Base-by-base conservation (phyloP, 2,888 invertebrate species). In the Candidula unifasciata region DNA sequence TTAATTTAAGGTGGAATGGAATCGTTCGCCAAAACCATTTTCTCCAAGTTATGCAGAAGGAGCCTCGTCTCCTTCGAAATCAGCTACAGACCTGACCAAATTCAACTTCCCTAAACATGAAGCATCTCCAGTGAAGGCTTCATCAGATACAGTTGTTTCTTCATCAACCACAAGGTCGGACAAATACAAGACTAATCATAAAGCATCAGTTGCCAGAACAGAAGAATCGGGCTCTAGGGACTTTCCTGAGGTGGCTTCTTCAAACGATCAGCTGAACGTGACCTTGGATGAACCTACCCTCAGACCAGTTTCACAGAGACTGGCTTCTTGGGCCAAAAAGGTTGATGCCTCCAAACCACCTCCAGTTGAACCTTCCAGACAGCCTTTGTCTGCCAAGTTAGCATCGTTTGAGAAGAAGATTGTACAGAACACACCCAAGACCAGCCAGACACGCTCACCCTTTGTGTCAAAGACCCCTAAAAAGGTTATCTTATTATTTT, bases 381-480 rank as follows among this genome's bases (percentile, higher is more conserved):
- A 89, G 37, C 91, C 92, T 2, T 82, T 92, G 81, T 89, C 91
- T n/a, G 90, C 90, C 13, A 88, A 91, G 76, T 89, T 90, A 86
- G 90, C 90, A 21, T 88, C 77, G n/a, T 92, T 91, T 92, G 91
- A 92, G 80, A 87, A 90, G 85, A 89, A 89, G 80, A 87, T 87
- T 18, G 85, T 88, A 37, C 88, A 89, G 77, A 89, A 89, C 18
- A 84, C 83, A 16, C 78, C 85, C 2, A 85, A 66, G 35, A 13
- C 74, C 18, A 73, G 73, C 8, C 21, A 60, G 13, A 44, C 77
- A n/a, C 21, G 33, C 5, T 86, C 84, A n/a, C n/a, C 57, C 16
- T 27, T 30, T 30, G 81, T 82, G n/a, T 64, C 69, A 0, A 77
- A 68, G 30, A 77, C 87, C 21, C 77, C 69, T 3, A 85, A 82